A percentile compares a stretch with the other conserved stretches of the same genome.
These are phyloP conservation scores for Taphrorychus bicolor DNA, from an alignment of 2,888 invertebrate species.

Conservation along the genomic window DNA sequence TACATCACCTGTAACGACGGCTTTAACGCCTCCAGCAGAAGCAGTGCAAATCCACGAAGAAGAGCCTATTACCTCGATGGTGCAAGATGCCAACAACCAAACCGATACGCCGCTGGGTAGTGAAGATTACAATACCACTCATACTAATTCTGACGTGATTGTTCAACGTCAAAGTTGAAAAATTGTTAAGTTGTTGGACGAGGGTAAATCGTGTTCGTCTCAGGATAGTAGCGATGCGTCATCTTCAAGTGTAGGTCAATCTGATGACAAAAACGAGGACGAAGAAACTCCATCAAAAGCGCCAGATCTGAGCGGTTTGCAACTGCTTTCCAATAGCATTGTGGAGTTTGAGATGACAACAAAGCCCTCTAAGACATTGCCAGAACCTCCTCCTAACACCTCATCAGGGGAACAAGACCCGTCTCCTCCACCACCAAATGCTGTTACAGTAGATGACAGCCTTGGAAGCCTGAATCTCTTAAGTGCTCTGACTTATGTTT, in stretches of 20 bases:
- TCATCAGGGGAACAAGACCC: conserved; percentile 36
- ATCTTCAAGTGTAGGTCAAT: background rate
- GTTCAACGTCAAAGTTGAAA: conserved; percentile 15
- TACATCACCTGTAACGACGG: conserved; percentile 62
- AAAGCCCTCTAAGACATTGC: conserved; percentile 23
- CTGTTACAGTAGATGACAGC: conserved; percentile 53
- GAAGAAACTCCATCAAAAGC: background rate
- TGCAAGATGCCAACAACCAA: conserved; percentile 85
- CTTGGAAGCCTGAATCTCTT: conserved; percentile 76
- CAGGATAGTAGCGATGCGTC: background rate
- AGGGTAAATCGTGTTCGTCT: background rate
- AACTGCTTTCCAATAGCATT: conserved; percentile 84
- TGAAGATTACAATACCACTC: conserved; percentile 65
- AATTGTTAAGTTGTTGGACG: background rate
- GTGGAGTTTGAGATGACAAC: conserved; percentile 72
- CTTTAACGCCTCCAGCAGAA: conserved; percentile 71
- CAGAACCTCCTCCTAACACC: background rate
- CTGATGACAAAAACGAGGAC: background rate
- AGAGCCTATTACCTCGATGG: conserved; percentile 55
- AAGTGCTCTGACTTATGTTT: too few species aligned
- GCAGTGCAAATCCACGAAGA: conserved; percentile 47
- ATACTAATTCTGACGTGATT: conserved; percentile 40
- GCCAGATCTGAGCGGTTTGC: conserved; percentile 81
- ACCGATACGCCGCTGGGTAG: conserved; percentile 77
- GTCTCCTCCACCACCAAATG: conserved; percentile 48